These are phyloP conservation scores for Caradrina clavipalpis DNA, from an alignment of 2,888 invertebrate species.

Conservation along the genomic window DNA sequence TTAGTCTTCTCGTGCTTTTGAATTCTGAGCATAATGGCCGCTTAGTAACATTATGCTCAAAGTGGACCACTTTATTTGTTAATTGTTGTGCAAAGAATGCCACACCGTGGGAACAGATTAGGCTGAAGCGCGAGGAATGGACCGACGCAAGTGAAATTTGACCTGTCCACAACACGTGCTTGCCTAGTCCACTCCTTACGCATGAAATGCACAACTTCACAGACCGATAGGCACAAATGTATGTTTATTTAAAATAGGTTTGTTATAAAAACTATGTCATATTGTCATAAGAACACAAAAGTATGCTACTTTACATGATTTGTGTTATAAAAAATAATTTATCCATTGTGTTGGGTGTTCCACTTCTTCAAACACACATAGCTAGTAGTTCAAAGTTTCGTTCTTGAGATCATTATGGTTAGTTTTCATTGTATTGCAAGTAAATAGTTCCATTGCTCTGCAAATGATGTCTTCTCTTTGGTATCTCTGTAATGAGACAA, in stretches of 20 bases:
- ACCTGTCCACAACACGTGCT: slow-evolving; percentile 65
- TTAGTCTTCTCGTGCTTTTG: slow-evolving; percentile 17
- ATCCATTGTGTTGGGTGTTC: slow-evolving; percentile 26
- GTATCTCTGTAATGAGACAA: background rate
- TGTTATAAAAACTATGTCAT: background rate
- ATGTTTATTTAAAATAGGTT: background rate
- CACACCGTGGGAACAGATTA: slow-evolving; percentile 72
- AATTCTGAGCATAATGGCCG: slow-evolving; percentile 36
- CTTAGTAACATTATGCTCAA: slow-evolving; percentile 40
- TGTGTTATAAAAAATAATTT: background rate
- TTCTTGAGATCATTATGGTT: background rate
- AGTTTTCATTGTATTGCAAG: background rate
- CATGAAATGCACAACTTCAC: slow-evolving; percentile 37
- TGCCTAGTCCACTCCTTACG: slow-evolving; percentile 35
- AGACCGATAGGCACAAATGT: slow-evolving; percentile 6
- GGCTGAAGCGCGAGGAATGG: slow-evolving; percentile 67
- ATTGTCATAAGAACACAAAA: slow-evolving; percentile 8
- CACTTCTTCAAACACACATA: slow-evolving; percentile 21
- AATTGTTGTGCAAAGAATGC: slow-evolving; percentile 68
- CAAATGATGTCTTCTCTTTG: background rate
- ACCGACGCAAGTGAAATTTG: slow-evolving; percentile 67
- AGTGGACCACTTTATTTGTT: slow-evolving; percentile 57
- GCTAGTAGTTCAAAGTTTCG: slow-evolving; percentile 1
- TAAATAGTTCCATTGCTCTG: background rate
- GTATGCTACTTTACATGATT: background rate